These are phyloP conservation scores for Ictalurus furcatus DNA, from an alignment of 2,113 vertebrate species.

Conservation along the genomic window DNA sequence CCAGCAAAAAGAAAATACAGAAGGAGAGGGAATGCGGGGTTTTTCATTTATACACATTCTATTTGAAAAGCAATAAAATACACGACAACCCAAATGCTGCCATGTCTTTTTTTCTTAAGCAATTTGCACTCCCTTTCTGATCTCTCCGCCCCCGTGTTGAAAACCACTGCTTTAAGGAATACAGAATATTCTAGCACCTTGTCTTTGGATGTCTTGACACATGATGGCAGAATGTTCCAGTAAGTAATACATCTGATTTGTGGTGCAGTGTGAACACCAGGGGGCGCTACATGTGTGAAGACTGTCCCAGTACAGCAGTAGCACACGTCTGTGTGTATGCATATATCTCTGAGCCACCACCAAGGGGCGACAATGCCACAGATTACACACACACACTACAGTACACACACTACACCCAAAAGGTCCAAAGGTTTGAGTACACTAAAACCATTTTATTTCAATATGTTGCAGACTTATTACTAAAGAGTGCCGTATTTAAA, in stretches of 20 bases:
- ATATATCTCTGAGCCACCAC: neutral
- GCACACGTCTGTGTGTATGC: neutral
- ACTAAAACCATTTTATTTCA: neutral
- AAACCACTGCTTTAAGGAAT: neutral
- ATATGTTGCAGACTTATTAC: neutral
- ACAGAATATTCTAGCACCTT: neutral
- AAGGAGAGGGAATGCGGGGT: too few species aligned
- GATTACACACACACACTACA: neutral
- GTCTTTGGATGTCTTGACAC: neutral
- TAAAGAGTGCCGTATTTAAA: neutral
- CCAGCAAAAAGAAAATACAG: too few species aligned
- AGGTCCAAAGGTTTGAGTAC: neutral
- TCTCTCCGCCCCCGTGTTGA: too few species aligned
- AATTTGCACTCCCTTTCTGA: too few species aligned
- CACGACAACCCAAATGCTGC: too few species aligned
- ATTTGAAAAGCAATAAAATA: too few species aligned
- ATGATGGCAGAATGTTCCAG: constrained; percentile 35
- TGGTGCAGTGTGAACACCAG: constrained; percentile 16
- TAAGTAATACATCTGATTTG: neutral
- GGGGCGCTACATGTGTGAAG: neutral
- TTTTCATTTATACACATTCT: too few species aligned
- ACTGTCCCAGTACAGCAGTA: neutral
- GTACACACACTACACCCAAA: neutral
- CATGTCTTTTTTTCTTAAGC: too few species aligned
- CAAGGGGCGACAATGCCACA: neutral